Evolutionary conservation across 2,113 vertebrate species (phyloP).

Genomic region (Pluvianellus socialis): DNA sequence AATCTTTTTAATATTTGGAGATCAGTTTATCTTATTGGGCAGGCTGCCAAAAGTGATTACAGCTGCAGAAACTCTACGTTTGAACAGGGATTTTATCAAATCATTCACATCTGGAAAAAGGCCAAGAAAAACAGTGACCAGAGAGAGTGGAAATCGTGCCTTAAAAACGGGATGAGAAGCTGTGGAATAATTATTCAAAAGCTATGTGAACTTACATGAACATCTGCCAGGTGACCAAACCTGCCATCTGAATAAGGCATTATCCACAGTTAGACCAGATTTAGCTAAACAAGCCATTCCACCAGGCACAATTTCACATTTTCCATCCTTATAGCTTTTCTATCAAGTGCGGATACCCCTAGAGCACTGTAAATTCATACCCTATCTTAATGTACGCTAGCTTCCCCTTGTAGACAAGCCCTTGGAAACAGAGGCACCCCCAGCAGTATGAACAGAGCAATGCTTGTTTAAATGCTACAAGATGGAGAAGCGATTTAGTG

Average conservation of each 20-base stretch:
- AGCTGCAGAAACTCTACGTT: constrained; percentile 16
- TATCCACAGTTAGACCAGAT: constrained; percentile 10
- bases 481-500: background rate
- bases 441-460: background rate
- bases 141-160: constrained; percentile 8
- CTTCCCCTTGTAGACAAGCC: background rate
- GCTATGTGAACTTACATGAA: background rate
- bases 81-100: constrained; percentile 40
- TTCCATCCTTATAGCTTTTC: constrained; percentile 12
- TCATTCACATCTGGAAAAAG: background rate
- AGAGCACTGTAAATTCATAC: background rate
- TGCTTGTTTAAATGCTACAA: background rate
- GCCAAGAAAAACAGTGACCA: constrained; percentile 22
- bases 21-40: constrained; percentile 29
- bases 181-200: constrained; percentile 43
- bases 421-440: background rate
- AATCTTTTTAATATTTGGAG: constrained; percentile 35
- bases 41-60: constrained; percentile 1
- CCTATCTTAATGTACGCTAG: background rate
- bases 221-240: constrained; percentile 34
- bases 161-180: constrained; percentile 23
- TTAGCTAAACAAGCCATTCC: constrained; percentile 28
- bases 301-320: constrained; percentile 32
- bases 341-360: background rate
- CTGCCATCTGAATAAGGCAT: constrained; percentile 52